Base-by-base conservation (phyloP, 2,797 vertebrate species). In the Acropternis orthonyx region DNA sequence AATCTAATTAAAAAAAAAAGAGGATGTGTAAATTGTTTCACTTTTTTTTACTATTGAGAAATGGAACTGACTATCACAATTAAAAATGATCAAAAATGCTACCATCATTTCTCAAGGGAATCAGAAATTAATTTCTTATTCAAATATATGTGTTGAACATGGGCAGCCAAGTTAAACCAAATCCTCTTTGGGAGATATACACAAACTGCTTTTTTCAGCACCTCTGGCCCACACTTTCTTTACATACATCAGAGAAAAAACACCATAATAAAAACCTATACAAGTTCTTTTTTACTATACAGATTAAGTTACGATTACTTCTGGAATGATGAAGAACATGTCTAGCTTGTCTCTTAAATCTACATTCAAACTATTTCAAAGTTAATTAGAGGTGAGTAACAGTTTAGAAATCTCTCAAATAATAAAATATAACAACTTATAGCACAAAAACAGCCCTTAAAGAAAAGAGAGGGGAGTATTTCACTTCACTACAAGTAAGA, bases 381-480 rank as follows among this genome's bases (percentile, higher is more conserved):
- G 71, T 87, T 93, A 95, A 95, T 93, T 86, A 90, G 77, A 92
- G 43, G 62, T 78, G 76, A 95, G 83, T 69, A 95, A 94, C 30
- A 66, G 63, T 79, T 95, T 55, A 89, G 88, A 88, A 90, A 93
- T 71, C 59, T 63, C 80, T 79, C 49, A 23, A 88, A 95, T 74
- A 92, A 79, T 82, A 76, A 90, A 92, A 89, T 61, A 16, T 18
- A 81, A 66, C 65, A 88, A 84, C 56, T 77, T 82, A 20, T 0
- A 91, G 63, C 67, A 69, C 59, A 88, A 94, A 89, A 90, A 36
- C 73, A 86, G 59, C n/a, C 68, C 56, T 93, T 82, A 68, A 77
- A 87, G 52, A 71, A 86, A 91, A 69, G 62, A 68, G 61, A 41
- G 37, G 52, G 63, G 65, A 84, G 36, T 34, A 56, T 78, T 88